Base-by-base conservation (phyloP, 1,140 invertebrate species). In the Papilio machaon region DNA sequence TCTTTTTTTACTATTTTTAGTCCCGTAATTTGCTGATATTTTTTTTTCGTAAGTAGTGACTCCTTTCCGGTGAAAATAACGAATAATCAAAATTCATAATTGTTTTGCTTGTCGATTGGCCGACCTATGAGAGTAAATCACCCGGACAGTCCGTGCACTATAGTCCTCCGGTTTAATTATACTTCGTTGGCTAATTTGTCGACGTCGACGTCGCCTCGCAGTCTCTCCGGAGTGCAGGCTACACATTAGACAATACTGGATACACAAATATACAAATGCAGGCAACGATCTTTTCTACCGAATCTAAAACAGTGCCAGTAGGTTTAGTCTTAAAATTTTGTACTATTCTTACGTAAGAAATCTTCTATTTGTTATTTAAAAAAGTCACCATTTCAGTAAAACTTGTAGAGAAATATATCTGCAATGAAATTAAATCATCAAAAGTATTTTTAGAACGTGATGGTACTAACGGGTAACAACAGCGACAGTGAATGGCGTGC, bases 141-240 rank as follows among this genome's bases (percentile, higher is more conserved):
- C 64, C 13, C 35, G 23, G 23, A 35, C 64, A 35, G 1, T 70
- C 13, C 11, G n/a, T 70, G 64, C 64, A 38, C 30, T 35, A 13
- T 11, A 5, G 64, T 70, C 64, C 64, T 38, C 23, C 64, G 23
- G 64, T 30, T 70, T 70, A 70, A 70, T 70, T 70, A 70, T 70
- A 30, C 64, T 70, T 70, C 64, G 64, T 70, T 23, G 64, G 64
- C 11, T 70, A 70, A 35, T 70, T 70, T 70, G 64, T 70, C 30
- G 23, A 13, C 64, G 64, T 70, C 54, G 54, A n/a, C 54, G 17
- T 58, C 17, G 17, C 54, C 54, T 11, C 58, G 58, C 58, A 70
- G 30, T 11, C 64, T 70, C 64, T 70, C 64, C 13, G 64, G 64
- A 70, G 64, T 38, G 64, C 23, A 9, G 4, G 60, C 30, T n/a